Evolutionary conservation across 2,113 vertebrate species (phyloP).

Genomic region (Ageneiosus marmoratus): DNA sequence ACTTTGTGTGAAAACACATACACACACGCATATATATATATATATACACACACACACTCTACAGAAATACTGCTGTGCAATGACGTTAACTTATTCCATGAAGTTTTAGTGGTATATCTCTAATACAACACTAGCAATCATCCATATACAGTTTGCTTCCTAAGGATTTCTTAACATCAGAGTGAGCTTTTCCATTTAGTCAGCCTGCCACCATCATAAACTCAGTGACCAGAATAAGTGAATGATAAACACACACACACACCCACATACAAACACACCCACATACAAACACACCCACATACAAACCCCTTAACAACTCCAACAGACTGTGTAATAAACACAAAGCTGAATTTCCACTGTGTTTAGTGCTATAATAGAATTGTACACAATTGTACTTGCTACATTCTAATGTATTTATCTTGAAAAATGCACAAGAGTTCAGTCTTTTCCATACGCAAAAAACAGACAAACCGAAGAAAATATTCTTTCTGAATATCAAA

Average conservation of each 20-base stretch:
- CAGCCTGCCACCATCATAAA: neutral
- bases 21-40: neutral
- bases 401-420: constrained; percentile 18
- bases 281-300: no score
- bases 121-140: constrained; percentile 6
- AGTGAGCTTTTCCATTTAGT: neutral
- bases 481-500: constrained; percentile 25
- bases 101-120: neutral
- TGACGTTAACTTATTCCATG: neutral
- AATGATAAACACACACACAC: neutral
- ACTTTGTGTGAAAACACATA: neutral
- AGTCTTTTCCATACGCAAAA: constrained; percentile 6
- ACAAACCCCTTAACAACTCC: neutral
- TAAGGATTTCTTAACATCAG: neutral
- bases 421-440: constrained; percentile 24
- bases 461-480: constrained; percentile 19
- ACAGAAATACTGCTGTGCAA: neutral
- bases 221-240: neutral
- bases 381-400: constrained; percentile 5
- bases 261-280: no score
- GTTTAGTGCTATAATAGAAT: constrained; percentile 18
- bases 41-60: neutral
- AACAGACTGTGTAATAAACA: constrained; percentile 5
- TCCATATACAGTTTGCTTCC: neutral
- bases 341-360: neutral